phyloP scores from a whole-genome alignment of 2,888 invertebrate genomes.

The Heliconius aoede region DNA sequence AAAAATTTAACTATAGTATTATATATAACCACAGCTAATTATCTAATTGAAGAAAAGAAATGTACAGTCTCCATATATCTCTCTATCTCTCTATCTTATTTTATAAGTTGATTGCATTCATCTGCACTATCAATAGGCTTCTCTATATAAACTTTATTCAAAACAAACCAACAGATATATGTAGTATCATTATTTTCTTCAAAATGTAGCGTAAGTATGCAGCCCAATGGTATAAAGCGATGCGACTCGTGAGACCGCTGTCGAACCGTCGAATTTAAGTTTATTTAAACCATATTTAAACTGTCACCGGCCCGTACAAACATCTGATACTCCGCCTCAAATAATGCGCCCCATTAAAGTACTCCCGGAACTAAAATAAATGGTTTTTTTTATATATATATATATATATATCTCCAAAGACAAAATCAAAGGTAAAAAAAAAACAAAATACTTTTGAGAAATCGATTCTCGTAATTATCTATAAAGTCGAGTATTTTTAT shows the following conservation, averaged over 20 bases:
- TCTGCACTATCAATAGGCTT: slow-evolving; percentile 46
- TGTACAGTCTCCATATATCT: neutral
- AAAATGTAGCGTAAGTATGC: slow-evolving; percentile 63
- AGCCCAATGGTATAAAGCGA: slow-evolving; percentile 62
- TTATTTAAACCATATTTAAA: slow-evolving; percentile 65
- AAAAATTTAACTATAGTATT: too few species aligned
- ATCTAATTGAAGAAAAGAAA: slow-evolving; percentile 6
- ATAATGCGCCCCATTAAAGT: slow-evolving; percentile 66
- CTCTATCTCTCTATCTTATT: slow-evolving; percentile 6
- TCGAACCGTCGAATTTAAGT: slow-evolving; percentile 60
- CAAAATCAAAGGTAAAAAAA: neutral
- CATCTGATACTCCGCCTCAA: slow-evolving; percentile 61
- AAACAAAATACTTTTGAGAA: slow-evolving; percentile 5
- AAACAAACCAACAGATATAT: slow-evolving; percentile 45
- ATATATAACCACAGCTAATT: neutral
- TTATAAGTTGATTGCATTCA: slow-evolving; percentile 39
- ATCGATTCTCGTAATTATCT: neutral
- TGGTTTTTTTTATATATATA: slow-evolving; percentile 46
- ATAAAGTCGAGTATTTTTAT: neutral
- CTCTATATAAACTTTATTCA: slow-evolving; percentile 45
- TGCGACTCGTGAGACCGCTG: slow-evolving; percentile 58
- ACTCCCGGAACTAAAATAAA: slow-evolving; percentile 60
- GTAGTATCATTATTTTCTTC: slow-evolving; percentile 53
- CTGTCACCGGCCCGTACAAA: slow-evolving; percentile 58
- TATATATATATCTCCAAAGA: slow-evolving; percentile 6